phyloP scores from a whole-genome alignment of 2,113 vertebrate genomes.

The Clarias magur region DNA sequence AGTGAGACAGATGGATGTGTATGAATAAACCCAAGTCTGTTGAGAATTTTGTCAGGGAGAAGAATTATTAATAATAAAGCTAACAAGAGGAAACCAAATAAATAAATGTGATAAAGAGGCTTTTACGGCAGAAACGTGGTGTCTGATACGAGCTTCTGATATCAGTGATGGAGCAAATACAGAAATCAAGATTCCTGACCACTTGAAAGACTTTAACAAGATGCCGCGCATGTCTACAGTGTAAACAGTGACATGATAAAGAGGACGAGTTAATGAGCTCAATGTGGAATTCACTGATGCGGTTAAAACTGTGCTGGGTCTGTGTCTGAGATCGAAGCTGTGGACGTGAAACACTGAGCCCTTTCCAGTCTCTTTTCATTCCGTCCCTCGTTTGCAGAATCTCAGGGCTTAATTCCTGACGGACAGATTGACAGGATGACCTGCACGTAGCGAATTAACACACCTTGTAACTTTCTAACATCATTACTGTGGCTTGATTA shows the following conservation, averaged over 20 bases:
- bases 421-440: neutral
- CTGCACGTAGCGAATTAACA: neutral
- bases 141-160: neutral
- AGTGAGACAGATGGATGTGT: neutral
- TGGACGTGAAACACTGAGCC: neutral
- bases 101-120: neutral
- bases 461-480: neutral
- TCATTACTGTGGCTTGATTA: neutral
- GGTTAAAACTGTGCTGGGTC: neutral
- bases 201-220: no score
- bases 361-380: neutral
- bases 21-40: neutral
- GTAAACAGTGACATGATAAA: neutral
- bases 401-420: neutral
- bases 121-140: neutral
- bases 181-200: neutral
- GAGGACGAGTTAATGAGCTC: neutral
- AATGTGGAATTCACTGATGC: neutral
- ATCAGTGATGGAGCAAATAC: neutral
- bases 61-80: neutral
- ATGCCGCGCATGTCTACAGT: neutral
- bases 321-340: neutral
- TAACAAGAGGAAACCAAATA: neutral
- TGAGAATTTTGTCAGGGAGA: neutral
- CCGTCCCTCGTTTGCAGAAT: neutral